These are phyloP conservation scores for Brienomyrus brachyistius DNA, from an alignment of 2,113 vertebrate genomes.

Conservation along the genomic window DNA sequence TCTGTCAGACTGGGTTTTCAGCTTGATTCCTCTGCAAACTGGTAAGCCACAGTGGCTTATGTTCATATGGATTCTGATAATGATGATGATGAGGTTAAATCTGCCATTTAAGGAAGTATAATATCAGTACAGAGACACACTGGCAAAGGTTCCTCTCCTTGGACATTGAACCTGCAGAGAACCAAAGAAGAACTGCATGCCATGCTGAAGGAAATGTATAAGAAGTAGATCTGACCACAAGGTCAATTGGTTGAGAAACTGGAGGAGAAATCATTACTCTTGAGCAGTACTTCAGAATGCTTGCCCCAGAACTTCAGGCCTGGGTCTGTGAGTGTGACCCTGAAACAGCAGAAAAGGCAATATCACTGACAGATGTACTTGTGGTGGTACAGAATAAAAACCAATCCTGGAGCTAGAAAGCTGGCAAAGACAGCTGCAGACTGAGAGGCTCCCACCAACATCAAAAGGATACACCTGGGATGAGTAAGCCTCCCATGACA, in stretches of 20 bases:
- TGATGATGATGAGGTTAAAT: background rate
- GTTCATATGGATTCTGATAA: background rate
- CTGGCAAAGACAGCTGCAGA: background rate
- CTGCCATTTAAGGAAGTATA: background rate
- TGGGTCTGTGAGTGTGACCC: background rate
- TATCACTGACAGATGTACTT: background rate
- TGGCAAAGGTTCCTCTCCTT: background rate
- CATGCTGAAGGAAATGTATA: background rate
- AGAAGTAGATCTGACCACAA: background rate
- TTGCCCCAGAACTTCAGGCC: background rate
- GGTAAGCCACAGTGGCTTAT: background rate
- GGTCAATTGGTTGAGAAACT: background rate
- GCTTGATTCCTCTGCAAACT: background rate
- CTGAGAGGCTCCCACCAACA: background rate
- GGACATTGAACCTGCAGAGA: background rate
- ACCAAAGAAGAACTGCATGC: background rate
- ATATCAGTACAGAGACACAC: background rate
- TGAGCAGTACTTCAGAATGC: background rate
- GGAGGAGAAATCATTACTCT: background rate
- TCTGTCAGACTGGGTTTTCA: background rate
- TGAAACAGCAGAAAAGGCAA: background rate
- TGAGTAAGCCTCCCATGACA: background rate
- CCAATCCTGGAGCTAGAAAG: background rate
- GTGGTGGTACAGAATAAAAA: background rate
- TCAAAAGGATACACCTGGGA: background rate